Evolutionary conservation across 1,140 invertebrate species (phyloP).

Genomic region (Lamellibrachia luymesi): DNA sequence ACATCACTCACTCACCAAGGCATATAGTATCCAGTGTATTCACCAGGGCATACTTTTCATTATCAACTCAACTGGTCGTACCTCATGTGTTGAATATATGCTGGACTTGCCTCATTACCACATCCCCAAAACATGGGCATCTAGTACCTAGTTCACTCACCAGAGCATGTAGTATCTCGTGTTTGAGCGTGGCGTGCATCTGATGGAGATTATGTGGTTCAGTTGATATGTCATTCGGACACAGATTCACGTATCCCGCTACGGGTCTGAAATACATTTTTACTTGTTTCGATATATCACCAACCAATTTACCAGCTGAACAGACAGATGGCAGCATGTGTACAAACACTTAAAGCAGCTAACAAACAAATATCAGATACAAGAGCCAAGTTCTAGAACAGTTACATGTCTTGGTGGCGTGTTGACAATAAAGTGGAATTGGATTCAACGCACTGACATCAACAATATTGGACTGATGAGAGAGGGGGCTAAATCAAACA

Average conservation of each 20-base stretch:
- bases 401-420: background rate
- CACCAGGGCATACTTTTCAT: background rate
- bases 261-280: constrained; percentile 72
- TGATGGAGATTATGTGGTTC: constrained; percentile 90
- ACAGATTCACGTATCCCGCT: constrained; percentile 97
- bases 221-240: constrained; percentile 90
- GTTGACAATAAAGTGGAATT: too few species aligned
- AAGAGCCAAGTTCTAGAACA: background rate
- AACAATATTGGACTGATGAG: too few species aligned
- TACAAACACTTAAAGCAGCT: background rate
- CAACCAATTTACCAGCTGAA: background rate
- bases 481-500: too few species aligned
- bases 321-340: background rate
- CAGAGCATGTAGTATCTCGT: constrained; percentile 96
- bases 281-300: background rate
- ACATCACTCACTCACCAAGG: background rate
- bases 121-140: background rate
- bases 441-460: too few species aligned
- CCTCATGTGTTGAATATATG: too few species aligned
- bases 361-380: background rate
- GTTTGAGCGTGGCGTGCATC: constrained; percentile 93
- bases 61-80: too few species aligned
- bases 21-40: background rate
- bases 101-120: too few species aligned
- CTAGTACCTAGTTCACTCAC: constrained; percentile 32